Conservation (phyloP, 2,113 vertebrate genomes). For the Lophotis ruficrista region DNA sequence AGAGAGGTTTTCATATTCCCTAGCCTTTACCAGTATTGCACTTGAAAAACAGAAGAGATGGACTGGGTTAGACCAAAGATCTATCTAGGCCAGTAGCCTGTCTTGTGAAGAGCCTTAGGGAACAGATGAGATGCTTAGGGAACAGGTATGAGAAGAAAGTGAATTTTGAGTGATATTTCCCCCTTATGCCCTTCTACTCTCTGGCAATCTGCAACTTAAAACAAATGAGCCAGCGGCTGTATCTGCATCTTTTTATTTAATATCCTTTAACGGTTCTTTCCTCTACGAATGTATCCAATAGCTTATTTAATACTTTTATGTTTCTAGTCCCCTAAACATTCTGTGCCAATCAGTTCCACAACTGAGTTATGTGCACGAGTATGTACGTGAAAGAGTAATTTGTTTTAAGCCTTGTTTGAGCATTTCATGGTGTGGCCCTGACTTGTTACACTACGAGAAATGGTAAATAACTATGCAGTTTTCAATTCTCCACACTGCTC, state of each 20-base stretch:
- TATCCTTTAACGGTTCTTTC: not conserved
- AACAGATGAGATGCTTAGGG: not conserved
- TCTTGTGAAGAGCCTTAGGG: not conserved
- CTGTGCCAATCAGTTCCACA: not conserved
- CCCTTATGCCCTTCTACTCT: not conserved
- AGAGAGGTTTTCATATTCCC: not conserved
- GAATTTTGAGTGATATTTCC: not conserved
- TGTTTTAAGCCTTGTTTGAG: not conserved
- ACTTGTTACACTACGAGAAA: not conserved
- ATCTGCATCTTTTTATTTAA: not conserved
- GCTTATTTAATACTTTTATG: not conserved
- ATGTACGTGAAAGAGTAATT: not conserved
- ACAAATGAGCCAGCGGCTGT: not conserved
- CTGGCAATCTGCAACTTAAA: not conserved
- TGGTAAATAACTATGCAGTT: not conserved
- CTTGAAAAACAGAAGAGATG: not conserved
- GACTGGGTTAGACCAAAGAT: not conserved
- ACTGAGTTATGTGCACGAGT: rapidly evolving
- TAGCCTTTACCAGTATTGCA: not conserved
- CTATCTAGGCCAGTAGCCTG: not conserved
- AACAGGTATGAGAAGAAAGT: not conserved
- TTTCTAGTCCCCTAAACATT: not conserved
- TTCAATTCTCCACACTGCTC: not conserved
- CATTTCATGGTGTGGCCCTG: not conserved
- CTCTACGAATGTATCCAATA: not conserved